phyloP scores from a whole-genome alignment of 2,113 vertebrate genomes.

The Nesogale talazaci region DNA sequence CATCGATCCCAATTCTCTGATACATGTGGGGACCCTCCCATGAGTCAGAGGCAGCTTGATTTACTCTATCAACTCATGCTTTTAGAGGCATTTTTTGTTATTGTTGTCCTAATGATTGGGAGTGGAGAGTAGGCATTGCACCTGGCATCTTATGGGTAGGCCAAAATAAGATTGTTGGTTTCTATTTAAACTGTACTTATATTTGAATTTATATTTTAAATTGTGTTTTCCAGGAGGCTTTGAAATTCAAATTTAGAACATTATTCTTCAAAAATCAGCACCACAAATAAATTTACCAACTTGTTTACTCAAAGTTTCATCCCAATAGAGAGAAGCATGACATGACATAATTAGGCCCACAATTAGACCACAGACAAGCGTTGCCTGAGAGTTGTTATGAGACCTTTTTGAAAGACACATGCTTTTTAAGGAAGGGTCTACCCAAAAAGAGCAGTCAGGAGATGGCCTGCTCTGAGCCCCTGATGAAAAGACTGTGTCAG shows the following conservation, averaged over 20 bases:
- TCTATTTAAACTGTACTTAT: too few species aligned
- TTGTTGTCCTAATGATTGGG: neutral
- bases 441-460: neutral
- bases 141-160: neutral
- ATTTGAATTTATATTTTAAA: neutral
- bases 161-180: too few species aligned
- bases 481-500: neutral
- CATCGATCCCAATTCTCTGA: neutral
- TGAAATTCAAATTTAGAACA: constrained; percentile 32
- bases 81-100: neutral
- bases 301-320: neutral
- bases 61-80: neutral
- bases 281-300: neutral
- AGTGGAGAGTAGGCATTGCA: neutral
- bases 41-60: neutral
- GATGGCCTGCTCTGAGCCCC: neutral
- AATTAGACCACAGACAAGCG: neutral
- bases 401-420: neutral
- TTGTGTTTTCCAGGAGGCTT: neutral
- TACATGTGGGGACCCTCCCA: too few species aligned
- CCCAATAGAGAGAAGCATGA: neutral
- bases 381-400: neutral
- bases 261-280: constrained; percentile 22
- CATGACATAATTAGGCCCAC: neutral
- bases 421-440: too few species aligned